These are phyloP conservation scores for Leucophenga varia DNA, from an alignment of 1,140 invertebrate species.

Conservation along the genomic window DNA sequence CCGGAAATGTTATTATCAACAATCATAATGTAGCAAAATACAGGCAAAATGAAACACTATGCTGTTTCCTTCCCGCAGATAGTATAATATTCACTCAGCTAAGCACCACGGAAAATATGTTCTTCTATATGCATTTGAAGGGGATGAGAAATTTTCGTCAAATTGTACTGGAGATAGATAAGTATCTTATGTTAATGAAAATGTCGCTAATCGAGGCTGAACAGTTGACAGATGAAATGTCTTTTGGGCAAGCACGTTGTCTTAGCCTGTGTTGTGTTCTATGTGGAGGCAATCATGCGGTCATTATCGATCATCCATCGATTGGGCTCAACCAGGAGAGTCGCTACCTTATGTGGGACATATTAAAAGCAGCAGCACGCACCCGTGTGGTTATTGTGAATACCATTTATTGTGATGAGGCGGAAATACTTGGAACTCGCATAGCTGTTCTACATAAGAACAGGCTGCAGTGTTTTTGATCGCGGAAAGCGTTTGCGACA, in stretches of 20 bases:
- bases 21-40: neutral
- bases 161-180: slow-evolving; percentile 8
- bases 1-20: slow-evolving; percentile 10
- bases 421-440: slow-evolving; percentile 9
- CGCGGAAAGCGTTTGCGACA: neutral
- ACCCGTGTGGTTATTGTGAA: slow-evolving; percentile 5
- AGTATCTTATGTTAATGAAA: neutral
- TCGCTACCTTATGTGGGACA: slow-evolving; percentile 10
- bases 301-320: slow-evolving; percentile 9
- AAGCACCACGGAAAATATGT: slow-evolving; percentile 5
- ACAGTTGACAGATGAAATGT: neutral
- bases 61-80: neutral
- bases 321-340: neutral
- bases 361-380: neutral
- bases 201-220: neutral
- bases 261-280: slow-evolving; percentile 11
- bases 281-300: slow-evolving; percentile 6
- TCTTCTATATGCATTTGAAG: slow-evolving; percentile 10
- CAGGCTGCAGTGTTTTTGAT: slow-evolving; percentile 9
- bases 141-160: slow-evolving; percentile 14
- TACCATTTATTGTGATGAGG: slow-evolving; percentile 6
- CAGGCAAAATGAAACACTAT: neutral
- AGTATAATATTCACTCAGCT: slow-evolving; percentile 8
- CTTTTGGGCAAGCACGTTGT: no score
- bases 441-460: slow-evolving; percentile 10